phyloP scores from a whole-genome alignment of 1,140 invertebrate species.

The Atopsyche davidsoni region DNA sequence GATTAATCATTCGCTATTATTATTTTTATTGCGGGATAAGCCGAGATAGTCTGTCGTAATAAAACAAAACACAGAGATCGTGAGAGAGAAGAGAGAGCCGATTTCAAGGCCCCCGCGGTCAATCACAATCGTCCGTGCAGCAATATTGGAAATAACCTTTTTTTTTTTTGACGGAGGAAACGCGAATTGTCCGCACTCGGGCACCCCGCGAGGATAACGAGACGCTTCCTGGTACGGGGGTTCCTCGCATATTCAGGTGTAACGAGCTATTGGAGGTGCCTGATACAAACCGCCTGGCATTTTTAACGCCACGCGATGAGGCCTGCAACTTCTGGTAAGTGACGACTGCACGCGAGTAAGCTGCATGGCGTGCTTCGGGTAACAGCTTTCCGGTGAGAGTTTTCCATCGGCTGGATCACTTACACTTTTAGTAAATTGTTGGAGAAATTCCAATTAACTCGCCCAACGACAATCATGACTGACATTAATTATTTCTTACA shows the following conservation, averaged over 20 bases:
- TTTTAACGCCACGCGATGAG: too few species aligned
- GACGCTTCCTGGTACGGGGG: neutral
- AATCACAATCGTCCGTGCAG: slow-evolving; percentile 17
- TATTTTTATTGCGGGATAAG: slow-evolving; percentile 12
- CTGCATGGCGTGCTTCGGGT: too few species aligned
- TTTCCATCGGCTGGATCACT: too few species aligned
- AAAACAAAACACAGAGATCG: slow-evolving; percentile 25
- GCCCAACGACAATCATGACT: too few species aligned
- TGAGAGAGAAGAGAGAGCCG: slow-evolving; percentile 23
- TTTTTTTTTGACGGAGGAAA: neutral
- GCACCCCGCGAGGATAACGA: neutral
- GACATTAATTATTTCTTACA: too few species aligned
- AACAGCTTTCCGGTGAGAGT: too few species aligned
- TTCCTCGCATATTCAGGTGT: neutral
- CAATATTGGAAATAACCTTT: slow-evolving; percentile 17
- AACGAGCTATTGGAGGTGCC: slow-evolving; percentile 2
- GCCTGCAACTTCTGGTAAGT: too few species aligned
- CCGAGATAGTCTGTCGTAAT: slow-evolving; percentile 16
- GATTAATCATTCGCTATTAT: slow-evolving; percentile 10
- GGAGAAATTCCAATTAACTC: too few species aligned
- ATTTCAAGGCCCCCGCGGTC: slow-evolving; percentile 24
- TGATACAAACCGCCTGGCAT: neutral
- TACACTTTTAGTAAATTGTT: too few species aligned
- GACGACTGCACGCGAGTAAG: too few species aligned
- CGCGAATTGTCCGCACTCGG: neutral